These are phyloP conservation scores for Hozukius guyotensis DNA, from an alignment of 2,797 vertebrate genomes.

Conservation along the genomic window DNA sequence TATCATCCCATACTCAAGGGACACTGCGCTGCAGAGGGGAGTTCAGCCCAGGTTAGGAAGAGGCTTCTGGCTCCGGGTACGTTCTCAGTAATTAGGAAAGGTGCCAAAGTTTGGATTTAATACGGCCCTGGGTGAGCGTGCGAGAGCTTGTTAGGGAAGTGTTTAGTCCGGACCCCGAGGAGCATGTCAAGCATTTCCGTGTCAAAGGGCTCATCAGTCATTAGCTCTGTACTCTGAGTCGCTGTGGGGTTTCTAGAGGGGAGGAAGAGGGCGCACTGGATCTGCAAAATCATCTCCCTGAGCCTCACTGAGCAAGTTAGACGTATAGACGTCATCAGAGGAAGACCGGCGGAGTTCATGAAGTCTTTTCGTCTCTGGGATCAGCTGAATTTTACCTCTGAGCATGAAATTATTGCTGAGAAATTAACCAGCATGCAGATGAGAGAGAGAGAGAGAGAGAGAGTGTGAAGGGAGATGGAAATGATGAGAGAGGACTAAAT, in stretches of 20 bases:
- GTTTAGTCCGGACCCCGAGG: slow-evolving; percentile 79
- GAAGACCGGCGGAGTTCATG: slow-evolving; percentile 28
- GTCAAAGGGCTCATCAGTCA: slow-evolving; percentile 82
- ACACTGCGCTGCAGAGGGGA: slow-evolving; percentile 58
- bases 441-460: neutral
- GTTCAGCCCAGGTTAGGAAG: slow-evolving; percentile 77
- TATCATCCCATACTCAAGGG: slow-evolving; percentile 75
- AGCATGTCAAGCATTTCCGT: slow-evolving; percentile 80
- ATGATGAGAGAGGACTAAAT: slow-evolving; percentile 30
- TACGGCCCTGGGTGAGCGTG: slow-evolving; percentile 73
- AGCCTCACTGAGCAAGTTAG: slow-evolving; percentile 40
- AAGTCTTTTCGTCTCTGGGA: slow-evolving; percentile 32
- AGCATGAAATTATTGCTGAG: slow-evolving; percentile 34
- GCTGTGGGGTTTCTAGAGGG: slow-evolving; percentile 52
- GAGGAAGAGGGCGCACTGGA: slow-evolving; percentile 30
- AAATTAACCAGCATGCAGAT: neutral
- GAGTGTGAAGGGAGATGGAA: slow-evolving; percentile 1
- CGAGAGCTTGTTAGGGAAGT: slow-evolving; percentile 81
- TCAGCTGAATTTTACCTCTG: slow-evolving; percentile 30
- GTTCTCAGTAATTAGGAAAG: slow-evolving; percentile 83
- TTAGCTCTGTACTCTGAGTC: slow-evolving; percentile 69
- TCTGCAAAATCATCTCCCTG: slow-evolving; percentile 54
- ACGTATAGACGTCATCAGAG: slow-evolving; percentile 41
- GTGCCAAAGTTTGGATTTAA: slow-evolving; percentile 84
- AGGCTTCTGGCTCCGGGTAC: slow-evolving; percentile 70